Conservation (phyloP, 1,140 invertebrate genomes). For the Bathynomus jamesi region DNA sequence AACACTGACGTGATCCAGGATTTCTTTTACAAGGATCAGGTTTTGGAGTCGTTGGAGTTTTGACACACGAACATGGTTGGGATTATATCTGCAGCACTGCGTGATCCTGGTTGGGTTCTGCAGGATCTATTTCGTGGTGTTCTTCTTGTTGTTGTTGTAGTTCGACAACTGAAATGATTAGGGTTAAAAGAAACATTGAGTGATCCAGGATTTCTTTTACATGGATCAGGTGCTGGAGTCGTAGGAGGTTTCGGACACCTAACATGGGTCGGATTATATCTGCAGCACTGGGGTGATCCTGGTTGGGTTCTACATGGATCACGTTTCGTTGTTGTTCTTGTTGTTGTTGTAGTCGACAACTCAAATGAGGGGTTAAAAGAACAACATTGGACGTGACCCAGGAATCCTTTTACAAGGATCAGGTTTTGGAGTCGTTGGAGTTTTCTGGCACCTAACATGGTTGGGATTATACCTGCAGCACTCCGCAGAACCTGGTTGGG, state of each 20-base stretch:
- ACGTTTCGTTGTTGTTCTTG: too few relatives aligned
- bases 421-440: too few relatives aligned
- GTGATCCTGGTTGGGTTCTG: neutral
- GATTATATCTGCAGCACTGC: conserved; percentile 16
- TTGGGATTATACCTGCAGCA: neutral
- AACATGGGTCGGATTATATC: too few relatives aligned
- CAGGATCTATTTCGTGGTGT: conserved; percentile 5
- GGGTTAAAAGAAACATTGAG: conserved; percentile 12
- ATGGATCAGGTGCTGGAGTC: conserved; percentile 19
- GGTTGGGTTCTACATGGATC: too few relatives aligned
- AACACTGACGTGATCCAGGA: neutral
- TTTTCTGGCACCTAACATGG: too few relatives aligned
- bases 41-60: conserved; percentile 11
- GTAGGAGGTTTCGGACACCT: too few relatives aligned
- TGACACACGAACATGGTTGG: conserved; percentile 9
- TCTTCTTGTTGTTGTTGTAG: conserved; percentile 13
- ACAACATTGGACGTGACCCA: too few relatives aligned
- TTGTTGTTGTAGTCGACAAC: too few relatives aligned
- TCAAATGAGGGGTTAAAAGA: too few relatives aligned
- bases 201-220: conserved; percentile 15
- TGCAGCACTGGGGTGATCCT: too few relatives aligned
- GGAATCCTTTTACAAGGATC: too few relatives aligned
- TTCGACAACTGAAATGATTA: conserved; percentile 11
- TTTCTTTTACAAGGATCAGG: neutral
- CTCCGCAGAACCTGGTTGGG: neutral